Conservation (phyloP, 2,797 vertebrate species). For the Rhabdomys pumilio region DNA sequence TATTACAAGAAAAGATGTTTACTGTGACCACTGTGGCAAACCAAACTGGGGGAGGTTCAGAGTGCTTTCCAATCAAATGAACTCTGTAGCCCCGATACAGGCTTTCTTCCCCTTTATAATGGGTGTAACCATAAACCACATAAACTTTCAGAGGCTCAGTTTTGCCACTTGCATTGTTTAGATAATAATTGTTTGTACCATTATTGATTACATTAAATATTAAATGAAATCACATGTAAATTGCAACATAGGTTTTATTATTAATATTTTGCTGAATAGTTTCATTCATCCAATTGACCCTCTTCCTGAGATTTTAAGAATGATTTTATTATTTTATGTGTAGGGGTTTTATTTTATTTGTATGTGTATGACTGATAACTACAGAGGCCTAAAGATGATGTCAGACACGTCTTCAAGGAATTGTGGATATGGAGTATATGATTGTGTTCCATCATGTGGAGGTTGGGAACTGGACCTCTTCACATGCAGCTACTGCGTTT, state of each 20-base stretch:
- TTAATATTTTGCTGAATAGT: conserved; percentile 22
- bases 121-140: background rate
- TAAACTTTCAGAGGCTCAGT: background rate
- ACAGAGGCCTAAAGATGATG: background rate
- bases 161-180: background rate
- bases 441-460: too few species aligned
- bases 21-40: background rate
- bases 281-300: background rate
- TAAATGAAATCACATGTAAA: background rate
- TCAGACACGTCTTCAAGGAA: background rate
- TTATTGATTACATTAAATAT: background rate
- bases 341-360: background rate
- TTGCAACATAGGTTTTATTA: background rate
- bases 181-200: background rate
- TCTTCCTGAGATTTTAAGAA: background rate
- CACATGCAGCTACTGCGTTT: background rate
- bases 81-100: background rate
- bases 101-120: background rate
- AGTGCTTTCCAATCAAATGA: background rate
- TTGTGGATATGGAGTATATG: too few species aligned
- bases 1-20: conserved; percentile 59
- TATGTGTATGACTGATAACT: background rate
- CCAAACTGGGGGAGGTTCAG: background rate
- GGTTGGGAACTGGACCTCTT: background rate
- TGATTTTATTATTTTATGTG: background rate